Percentiles rank a stretch among this genome's conserved stretches.
Conservation (phyloP, 2,797 vertebrate genomes). For the Tapirus indicus region DNA sequence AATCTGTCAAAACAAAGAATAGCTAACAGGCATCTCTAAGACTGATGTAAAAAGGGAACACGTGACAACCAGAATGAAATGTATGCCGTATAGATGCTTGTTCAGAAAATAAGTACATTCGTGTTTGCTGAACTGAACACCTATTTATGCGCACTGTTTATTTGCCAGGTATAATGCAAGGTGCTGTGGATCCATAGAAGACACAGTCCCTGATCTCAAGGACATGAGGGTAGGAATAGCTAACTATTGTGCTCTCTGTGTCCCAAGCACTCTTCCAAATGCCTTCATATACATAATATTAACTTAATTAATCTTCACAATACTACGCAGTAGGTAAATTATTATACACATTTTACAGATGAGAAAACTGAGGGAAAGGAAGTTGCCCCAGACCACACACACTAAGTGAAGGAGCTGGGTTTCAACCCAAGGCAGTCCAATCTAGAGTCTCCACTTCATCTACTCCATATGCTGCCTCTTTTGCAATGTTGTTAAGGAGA, state of each 20-base stretch:
- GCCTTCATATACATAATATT: neutral
- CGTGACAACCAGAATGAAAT: conserved; percentile 2
- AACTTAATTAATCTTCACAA: neutral
- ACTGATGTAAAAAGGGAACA: conserved; percentile 52
- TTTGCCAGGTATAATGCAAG: neutral
- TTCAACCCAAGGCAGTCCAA: neutral
- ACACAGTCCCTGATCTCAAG: neutral
- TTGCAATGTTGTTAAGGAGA: neutral
- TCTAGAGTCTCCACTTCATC: neutral
- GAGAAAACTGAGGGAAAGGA: neutral
- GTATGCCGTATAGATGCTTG: neutral
- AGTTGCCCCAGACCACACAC: neutral
- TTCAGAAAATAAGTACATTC: conserved; percentile 26
- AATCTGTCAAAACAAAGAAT: conserved; percentile 76
- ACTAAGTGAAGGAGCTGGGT: neutral
- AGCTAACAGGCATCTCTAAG: conserved; percentile 51
- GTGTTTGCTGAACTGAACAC: conserved; percentile 30
- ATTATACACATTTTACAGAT: neutral
- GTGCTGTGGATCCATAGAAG: neutral
- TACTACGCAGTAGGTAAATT: neutral
- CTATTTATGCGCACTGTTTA: neutral
- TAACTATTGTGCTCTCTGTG: neutral
- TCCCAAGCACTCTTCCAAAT: neutral
- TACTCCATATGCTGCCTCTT: neutral
- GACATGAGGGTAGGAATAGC: neutral